phyloP scores from a whole-genome alignment of 2,113 vertebrate genomes.

The Chloroceryle aenea region DNA sequence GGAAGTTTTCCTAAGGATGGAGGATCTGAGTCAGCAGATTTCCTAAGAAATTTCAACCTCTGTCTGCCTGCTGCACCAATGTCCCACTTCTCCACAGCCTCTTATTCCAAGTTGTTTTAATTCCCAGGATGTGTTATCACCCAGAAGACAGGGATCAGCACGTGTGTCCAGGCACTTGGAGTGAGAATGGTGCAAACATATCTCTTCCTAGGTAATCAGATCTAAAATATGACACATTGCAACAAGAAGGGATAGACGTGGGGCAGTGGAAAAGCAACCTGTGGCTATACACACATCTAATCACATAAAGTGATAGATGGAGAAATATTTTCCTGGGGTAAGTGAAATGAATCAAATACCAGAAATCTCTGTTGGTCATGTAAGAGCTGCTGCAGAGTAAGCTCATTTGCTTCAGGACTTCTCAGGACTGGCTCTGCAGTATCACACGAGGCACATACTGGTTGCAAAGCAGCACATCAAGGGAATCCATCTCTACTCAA shows the following conservation, averaged over 20 bases:
- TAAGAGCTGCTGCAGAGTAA: background rate
- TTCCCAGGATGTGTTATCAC: background rate
- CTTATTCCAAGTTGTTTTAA: background rate
- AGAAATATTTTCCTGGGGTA: background rate
- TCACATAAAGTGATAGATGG: background rate
- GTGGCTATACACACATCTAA: background rate
- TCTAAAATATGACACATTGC: background rate
- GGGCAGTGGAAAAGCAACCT: background rate
- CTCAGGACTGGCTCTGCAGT: background rate
- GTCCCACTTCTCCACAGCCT: background rate
- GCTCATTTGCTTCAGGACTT: background rate
- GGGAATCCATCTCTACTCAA: background rate
- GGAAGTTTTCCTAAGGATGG: background rate
- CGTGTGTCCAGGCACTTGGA: background rate
- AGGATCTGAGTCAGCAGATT: background rate
- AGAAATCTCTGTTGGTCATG: background rate
- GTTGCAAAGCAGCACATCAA: background rate
- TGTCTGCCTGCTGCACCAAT: background rate
- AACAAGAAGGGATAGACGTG: background rate
- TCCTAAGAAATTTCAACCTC: background rate
- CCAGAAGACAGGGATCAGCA: background rate
- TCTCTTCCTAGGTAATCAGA: background rate
- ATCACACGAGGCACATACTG: rapidly evolving
- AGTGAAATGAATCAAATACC: background rate
- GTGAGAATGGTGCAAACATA: rapidly evolving